These are phyloP conservation scores for Heterotis niloticus DNA, from an alignment of 2,113 vertebrate genomes.

Conservation along the genomic window DNA sequence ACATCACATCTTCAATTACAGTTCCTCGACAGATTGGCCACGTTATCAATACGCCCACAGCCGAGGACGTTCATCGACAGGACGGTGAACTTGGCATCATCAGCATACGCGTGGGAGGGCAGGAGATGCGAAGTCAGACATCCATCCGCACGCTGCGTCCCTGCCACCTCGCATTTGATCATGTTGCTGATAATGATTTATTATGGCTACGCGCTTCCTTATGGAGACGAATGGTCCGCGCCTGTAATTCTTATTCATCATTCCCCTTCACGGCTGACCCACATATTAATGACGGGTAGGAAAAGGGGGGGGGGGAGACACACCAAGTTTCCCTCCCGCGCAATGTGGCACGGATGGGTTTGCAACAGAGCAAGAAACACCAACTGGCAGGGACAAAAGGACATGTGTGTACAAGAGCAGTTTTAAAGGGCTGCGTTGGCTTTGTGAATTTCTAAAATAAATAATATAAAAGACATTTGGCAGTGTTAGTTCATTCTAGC, in stretches of 20 bases:
- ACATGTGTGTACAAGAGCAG: too few relatives aligned
- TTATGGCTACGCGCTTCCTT: slow-evolving; percentile 45
- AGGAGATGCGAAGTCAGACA: slow-evolving; percentile 36
- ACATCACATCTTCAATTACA: slow-evolving; percentile 29
- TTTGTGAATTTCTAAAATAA: too few relatives aligned
- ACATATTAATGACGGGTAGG: slow-evolving; percentile 51
- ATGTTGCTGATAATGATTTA: slow-evolving; percentile 55
- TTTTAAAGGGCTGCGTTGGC: too few relatives aligned
- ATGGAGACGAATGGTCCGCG: slow-evolving; percentile 57
- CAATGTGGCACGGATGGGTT: too few relatives aligned
- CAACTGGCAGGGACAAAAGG: too few relatives aligned
- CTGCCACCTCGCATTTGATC: slow-evolving; percentile 54
- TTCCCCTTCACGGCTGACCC: slow-evolving; percentile 44
- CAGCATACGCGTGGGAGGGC: slow-evolving; percentile 36
- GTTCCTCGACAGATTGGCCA: slow-evolving; percentile 26
- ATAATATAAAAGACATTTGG: too few relatives aligned
- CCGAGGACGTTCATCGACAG: slow-evolving; percentile 20
- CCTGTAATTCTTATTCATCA: slow-evolving; percentile 60
- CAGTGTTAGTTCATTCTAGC: too few relatives aligned
- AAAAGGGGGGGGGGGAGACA: not conserved
- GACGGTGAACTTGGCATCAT: slow-evolving; percentile 33
- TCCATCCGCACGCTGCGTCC: slow-evolving; percentile 43
- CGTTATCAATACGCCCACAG: slow-evolving; percentile 33
- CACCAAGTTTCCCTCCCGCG: too few relatives aligned
- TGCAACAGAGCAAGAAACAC: too few relatives aligned